phyloP scores from a whole-genome alignment of 1,140 invertebrate genomes.

The Scaptomyza hsui region DNA sequence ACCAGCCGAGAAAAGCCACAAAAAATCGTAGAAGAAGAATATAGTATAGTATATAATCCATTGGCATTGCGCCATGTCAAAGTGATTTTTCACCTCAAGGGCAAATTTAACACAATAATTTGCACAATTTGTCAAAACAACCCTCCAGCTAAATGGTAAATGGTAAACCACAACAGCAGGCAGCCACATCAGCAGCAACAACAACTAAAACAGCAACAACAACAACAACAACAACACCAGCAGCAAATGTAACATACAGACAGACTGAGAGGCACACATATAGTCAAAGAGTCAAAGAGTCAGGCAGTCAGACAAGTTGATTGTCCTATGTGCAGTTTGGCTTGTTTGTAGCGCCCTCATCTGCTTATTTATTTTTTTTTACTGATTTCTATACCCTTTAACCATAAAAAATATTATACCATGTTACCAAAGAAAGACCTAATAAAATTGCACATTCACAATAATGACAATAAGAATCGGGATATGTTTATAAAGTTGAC shows the following conservation, averaged over 20 bases:
- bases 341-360: slow-evolving; percentile 39
- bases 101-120: slow-evolving; percentile 84
- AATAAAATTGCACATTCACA: too few species aligned
- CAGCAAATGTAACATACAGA: slow-evolving; percentile 31
- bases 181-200: slow-evolving; percentile 17
- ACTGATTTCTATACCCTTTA: neutral
- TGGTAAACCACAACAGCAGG: slow-evolving; percentile 67
- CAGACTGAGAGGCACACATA: slow-evolving; percentile 22
- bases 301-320: slow-evolving; percentile 53
- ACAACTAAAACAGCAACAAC: too few species aligned
- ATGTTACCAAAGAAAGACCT: neutral
- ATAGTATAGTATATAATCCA: slow-evolving; percentile 40
- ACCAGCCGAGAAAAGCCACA: neutral
- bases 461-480: too few species aligned
- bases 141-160: slow-evolving; percentile 78
- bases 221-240: neutral
- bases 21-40: neutral
- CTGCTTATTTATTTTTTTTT: too few species aligned
- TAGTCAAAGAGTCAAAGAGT: slow-evolving; percentile 12
- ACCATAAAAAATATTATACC: neutral
- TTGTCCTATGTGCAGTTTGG: slow-evolving; percentile 62
- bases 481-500: too few species aligned
- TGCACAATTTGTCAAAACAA: slow-evolving; percentile 83
- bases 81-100: slow-evolving; percentile 83
- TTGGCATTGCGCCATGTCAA: slow-evolving; percentile 65